Base-by-base conservation (phyloP, 2,888 invertebrate species). In the Parnassius orleans region DNA sequence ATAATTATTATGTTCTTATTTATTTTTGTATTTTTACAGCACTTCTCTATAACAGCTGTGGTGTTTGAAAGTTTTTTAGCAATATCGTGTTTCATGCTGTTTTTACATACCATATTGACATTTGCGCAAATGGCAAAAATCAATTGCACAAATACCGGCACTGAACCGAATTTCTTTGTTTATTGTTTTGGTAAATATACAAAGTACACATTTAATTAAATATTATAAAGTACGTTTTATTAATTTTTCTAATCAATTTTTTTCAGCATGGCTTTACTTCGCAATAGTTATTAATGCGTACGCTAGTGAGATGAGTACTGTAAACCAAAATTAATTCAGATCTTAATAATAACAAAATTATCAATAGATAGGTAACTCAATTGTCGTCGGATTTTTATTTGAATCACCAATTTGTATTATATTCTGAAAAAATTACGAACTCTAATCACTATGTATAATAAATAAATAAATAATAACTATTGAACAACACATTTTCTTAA, bases 211-310 rank as follows among this genome's bases (percentile, higher is more conserved):
- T 33, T 33, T 33, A 33, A 7, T 33, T 33, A 33, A 33, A 7
- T 33, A 1, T 33, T 33, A 33, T 33, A 33, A 33, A 7, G 7
- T 33, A 33, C 7, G 7, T 33, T 33, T 33, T 33, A 33, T 33
- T 33, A 33, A 33, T 33, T 33, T 33, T 33, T 33, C 33, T 33
- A 7, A 33, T 33, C 0, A 5, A 7, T 50, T 50, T 41, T 43
- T 57, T 57, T 19, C 57, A 57, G 57, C 19, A 3, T 57, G 50
- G 50, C 10, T 43, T 57, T 57, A 57, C 11, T 57, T 57, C 15
- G 11, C 11, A 19, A 43, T 57, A 43, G 57, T 57, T 3, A 47
- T 57, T 7, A 57, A 41, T 57, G 15, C 50, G 42, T 57, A 57
- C 11, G 15, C 15, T 2, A 19, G 43, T 3, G 57, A 57, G 43